These are phyloP conservation scores for Harpalus rufipes DNA, from an alignment of 2,888 invertebrate genomes.

Conservation along the genomic window DNA sequence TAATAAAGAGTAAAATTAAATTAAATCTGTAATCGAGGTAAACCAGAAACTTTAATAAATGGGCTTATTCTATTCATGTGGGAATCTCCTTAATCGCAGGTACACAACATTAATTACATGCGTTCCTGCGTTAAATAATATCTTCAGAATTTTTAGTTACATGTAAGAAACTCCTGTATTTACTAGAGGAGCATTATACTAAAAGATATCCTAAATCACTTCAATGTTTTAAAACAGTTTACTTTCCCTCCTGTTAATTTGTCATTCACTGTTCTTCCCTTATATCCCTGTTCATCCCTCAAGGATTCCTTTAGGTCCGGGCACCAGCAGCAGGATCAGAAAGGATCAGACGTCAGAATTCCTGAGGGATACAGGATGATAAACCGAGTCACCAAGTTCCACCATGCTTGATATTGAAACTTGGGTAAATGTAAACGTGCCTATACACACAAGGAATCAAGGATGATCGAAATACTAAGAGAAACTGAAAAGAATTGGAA, in stretches of 20 bases:
- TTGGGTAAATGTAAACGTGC: background rate
- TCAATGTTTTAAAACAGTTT: background rate
- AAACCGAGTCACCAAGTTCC: background rate
- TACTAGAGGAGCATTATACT: no score
- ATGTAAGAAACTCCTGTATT: no score
- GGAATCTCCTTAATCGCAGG: no score
- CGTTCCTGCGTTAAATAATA: no score
- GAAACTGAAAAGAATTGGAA: background rate
- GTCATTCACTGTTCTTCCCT: background rate
- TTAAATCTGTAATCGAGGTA: no score
- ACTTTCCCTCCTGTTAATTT: background rate
- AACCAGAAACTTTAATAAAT: no score
- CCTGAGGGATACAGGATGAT: background rate
- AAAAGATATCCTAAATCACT: background rate
- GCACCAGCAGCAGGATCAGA: background rate
- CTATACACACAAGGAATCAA: background rate
- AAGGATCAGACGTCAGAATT: background rate
- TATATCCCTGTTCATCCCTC: background rate
- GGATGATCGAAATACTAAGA: background rate
- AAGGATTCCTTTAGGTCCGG: background rate
- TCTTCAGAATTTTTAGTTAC: no score
- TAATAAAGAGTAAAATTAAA: no score
- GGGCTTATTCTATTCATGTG: no score
- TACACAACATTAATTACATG: no score
- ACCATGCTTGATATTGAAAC: background rate